phyloP scores from a whole-genome alignment of 2,113 vertebrate genomes.

The Otus sunia region DNA sequence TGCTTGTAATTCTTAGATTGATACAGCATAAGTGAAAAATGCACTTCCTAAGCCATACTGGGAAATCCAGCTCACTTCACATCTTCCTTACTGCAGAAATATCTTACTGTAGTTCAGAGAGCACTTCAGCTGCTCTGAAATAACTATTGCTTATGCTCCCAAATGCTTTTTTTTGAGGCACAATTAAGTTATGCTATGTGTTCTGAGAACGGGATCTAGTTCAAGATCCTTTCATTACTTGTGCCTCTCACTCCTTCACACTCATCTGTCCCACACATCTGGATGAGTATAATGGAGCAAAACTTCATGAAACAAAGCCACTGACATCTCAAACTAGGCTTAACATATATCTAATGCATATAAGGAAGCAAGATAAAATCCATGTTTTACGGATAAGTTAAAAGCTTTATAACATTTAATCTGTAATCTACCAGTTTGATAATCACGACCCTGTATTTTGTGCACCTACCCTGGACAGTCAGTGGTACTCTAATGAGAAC shows the following conservation, averaged over 20 bases:
- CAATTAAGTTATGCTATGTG: rapidly evolving
- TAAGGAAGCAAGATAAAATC: not conserved
- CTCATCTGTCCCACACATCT: not conserved
- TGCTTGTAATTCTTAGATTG: not conserved
- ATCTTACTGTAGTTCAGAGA: not conserved
- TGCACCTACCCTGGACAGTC: slow-evolving; percentile 84
- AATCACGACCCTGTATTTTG: not conserved
- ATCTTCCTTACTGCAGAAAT: not conserved
- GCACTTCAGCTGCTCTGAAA: not conserved
- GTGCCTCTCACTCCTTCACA: not conserved
- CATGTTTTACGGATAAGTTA: not conserved
- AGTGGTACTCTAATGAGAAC: slow-evolving; percentile 80
- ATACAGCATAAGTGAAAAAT: not conserved
- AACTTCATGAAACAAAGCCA: not conserved
- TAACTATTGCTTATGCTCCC: not conserved
- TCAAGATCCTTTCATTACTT: not conserved
- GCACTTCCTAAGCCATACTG: not conserved
- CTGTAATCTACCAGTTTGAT: not conserved
- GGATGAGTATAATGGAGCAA: not conserved
- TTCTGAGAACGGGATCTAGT: not conserved
- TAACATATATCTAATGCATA: not conserved
- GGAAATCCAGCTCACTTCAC: not conserved
- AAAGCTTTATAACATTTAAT: not conserved
- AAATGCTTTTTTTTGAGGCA: not conserved
- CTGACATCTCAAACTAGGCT: not conserved